Base-by-base conservation (phyloP, 2,113 vertebrate species). In the Prietella phreatophila region DNA sequence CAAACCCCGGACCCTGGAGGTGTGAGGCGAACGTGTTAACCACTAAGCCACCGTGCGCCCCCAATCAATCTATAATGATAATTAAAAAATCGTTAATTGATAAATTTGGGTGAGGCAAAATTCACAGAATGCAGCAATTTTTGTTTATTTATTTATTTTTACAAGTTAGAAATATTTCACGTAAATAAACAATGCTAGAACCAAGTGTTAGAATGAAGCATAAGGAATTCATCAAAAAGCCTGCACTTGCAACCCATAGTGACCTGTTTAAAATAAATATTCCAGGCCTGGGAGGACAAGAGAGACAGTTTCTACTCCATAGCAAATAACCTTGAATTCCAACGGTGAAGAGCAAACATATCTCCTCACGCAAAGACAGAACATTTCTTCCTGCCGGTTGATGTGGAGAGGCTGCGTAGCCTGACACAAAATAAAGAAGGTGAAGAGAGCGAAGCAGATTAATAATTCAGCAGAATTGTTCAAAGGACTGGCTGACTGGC, bases 131-230 rank as follows among this genome's bases (percentile, higher is more conserved):
- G 39, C 9, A 76, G 19, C 7, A 47, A n/a, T 6, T 50, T 50
- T n/a, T n/a, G n/a, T n/a, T n/a, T n/a, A n/a, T 50, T 11, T 13
- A 25, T 17, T 36, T 7, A 36, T 19, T 50, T 50, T 50, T 50
- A 69, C 91, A 84, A 93, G 90, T 91, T 85, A 93, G 93, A 91
- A 91, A 93, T 91, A 86, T 61, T 86, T 92, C 27, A 79, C 85
- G 90, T 91, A 91, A 75, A 42, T 7, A n/a, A 86, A 86, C 71
- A 87, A 89, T 91, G 69, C 89, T 60, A 84, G 53, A 75, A 53
- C 85, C 79, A 92, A 85, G 89, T 88, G 90, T 89, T 55, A 85
- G 39, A 61, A 84, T 85, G 86, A 92, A 88, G 80, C 33, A 60
- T 89, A 86, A 30, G 60, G 47, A 85, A 42, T 83, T 90, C 87